Evolutionary conservation across 2,888 invertebrate species (phyloP), one percentile per base, ranked within the genome.

Genomic region (Hirudinaria manillensis): DNA sequence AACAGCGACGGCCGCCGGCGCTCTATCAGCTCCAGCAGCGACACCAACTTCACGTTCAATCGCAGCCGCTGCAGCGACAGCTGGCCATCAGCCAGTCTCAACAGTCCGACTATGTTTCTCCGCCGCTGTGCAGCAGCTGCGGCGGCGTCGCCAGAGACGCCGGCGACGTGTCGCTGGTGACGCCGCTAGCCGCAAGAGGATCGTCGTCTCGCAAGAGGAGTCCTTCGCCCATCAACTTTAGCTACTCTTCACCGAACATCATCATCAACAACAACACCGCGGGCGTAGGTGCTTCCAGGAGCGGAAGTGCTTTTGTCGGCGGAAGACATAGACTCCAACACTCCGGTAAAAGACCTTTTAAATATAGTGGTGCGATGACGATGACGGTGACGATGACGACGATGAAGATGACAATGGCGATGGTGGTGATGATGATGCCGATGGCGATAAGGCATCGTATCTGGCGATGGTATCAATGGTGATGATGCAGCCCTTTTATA

Each of bases 161-260:
- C 45, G 45, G 45, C 45, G 45, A 45, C 45, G 10, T 16, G 45
- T 45, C 45, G 45, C 13, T 45, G 16, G 16, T 45, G 45, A 45
- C 45, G 45, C 45, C 45, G 10, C 45, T 45, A 16, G 45, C 45
- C 16, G 45, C 45, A 16, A 61, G 24, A 61, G 24, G 61, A 4
- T 61, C 61, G 3, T 27, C 29, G 24, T n/a, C n/a, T n/a, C 75
- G 82, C 70, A 77, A 74, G 34, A 79, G 83, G 38, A 82, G 82
- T 16, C 83, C 84, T 19, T 83, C 84, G 55, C 84, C 84, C 6
- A 83, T 84, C 75, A 83, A 82, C 76, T 84, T 83, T 81, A 84
- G 84, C 78, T 83, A 82, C 79, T 84, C 84, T 27, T 83, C 84
- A 38, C 84, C 84, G 45, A 84, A 82, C 79, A 83, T 84, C 77